Evolutionary conservation across 2,888 invertebrate species (phyloP), one percentile per base, ranked within the genome.

Genomic region (Toxonevra muliebris): DNA sequence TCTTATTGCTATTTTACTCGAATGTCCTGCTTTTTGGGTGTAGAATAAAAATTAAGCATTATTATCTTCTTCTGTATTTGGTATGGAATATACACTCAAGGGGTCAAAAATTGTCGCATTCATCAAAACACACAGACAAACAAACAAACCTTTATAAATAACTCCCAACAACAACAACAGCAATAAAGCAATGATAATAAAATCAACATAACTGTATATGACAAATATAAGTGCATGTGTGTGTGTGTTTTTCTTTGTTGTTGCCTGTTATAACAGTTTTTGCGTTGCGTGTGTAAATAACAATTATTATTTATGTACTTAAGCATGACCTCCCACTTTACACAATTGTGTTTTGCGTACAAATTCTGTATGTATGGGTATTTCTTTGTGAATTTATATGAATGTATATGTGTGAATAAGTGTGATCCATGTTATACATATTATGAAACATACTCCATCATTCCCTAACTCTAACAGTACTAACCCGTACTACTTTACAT

Each of bases 301-400:
- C 41, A 52, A 61, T 61, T 61, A 61, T 61, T 61, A 52, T 61
- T 61, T 61, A 61, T 61, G 61, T 61, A 52, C 61, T 52, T 53
- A 52, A 20, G 53, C 15, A 52, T 61, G 40, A 61, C 61, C 48
- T 41, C 43, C 58, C 42, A n/a, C 43, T 41, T 59, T 59, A 13
- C 20, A 30, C 20, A 17, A 57, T 57, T 40, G 57, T 12, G 13
- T 20, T 30, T 30, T 30, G 30, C 13, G 11, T 41, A n/a, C 40
- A 40, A 11, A 8, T 40, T 2, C 9, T 13, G 40, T 40, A 30
- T 30, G 30, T 30, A 7, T 30, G 57, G 10, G 30, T 40, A 40
- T 40, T 30, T 20, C 12, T 4, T 7, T 57, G 57, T 40, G 57
- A n/a, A n/a, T n/a, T n/a, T n/a, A n/a, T n/a, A n/a, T n/a, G n/a